Evolutionary conservation across 2,888 invertebrate species (phyloP).

Genomic region (Conus canariensis): DNA sequence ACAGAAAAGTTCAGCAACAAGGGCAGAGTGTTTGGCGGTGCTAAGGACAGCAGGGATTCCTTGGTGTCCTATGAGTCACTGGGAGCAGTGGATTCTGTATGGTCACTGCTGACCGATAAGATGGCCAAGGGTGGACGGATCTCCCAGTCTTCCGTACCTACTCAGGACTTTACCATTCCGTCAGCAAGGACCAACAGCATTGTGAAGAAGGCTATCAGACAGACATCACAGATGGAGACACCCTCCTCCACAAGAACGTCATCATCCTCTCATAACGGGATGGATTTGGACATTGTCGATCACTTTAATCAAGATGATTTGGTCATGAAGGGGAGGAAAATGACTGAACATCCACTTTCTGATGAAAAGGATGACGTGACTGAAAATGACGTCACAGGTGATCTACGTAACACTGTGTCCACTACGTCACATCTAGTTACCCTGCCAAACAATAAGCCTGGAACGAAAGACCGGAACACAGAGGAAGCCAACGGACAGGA

Average conservation of each 20-base stretch:
- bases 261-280: not conserved
- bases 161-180: no score
- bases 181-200: not conserved
- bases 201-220: not conserved
- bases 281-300: not conserved
- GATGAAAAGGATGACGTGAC: not conserved
- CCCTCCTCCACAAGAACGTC: not conserved
- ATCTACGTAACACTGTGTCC: not conserved
- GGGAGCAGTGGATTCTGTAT: no score
- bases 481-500: not conserved
- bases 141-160: no score
- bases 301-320: not conserved
- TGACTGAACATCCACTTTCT: not conserved
- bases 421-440: not conserved
- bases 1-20: no score
- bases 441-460: no score
- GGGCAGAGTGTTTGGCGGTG: no score
- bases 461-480: not conserved
- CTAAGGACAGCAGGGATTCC: no score
- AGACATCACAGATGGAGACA: no score
- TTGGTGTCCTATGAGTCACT: no score
- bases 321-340: not conserved
- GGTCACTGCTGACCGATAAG: no score
- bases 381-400: not conserved
- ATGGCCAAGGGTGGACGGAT: no score